Conservation (phyloP, 2,888 invertebrate genomes). For the Agonum fuliginosum region DNA sequence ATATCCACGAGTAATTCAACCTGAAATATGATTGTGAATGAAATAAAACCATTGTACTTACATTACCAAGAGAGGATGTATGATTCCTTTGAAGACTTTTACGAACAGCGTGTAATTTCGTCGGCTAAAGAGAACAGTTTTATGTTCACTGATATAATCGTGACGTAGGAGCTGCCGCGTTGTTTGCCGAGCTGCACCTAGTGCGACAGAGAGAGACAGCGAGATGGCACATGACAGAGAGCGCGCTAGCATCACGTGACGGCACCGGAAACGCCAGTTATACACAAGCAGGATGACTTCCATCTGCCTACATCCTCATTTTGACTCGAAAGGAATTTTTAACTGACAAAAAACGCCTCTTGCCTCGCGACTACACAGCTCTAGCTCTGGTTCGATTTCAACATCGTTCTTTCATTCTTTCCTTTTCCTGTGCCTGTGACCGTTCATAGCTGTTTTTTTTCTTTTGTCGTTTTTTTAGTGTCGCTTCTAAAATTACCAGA, state of each 20-base stretch:
- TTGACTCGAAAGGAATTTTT: slow-evolving; percentile 70
- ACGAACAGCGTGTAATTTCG: too few species aligned
- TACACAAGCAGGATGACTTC: slow-evolving; percentile 73
- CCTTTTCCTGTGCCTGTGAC: slow-evolving; percentile 55
- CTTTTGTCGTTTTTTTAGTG: slow-evolving; percentile 39
- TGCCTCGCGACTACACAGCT: slow-evolving; percentile 33
- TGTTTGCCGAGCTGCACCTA: slow-evolving; percentile 42
- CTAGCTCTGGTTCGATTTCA: slow-evolving; percentile 49
- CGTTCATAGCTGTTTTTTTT: slow-evolving; percentile 25
- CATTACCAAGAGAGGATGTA: too few species aligned
- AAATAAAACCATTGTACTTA: too few species aligned
- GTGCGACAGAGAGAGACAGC: slow-evolving; percentile 63
- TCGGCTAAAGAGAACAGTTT: background rate
- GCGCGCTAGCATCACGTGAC: slow-evolving; percentile 72
- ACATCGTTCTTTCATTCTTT: slow-evolving; percentile 45
- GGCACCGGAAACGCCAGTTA: slow-evolving; percentile 77
- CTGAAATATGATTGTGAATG: background rate
- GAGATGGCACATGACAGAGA: slow-evolving; percentile 71
- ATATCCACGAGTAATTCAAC: background rate
- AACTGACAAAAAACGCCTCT: slow-evolving; percentile 67
- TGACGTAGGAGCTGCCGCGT: slow-evolving; percentile 34
- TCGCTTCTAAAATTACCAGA: slow-evolving; percentile 52
- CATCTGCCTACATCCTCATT: slow-evolving; percentile 72
- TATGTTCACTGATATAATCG: background rate
- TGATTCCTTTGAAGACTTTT: too few species aligned